Conservation (phyloP, 2,113 vertebrate genomes). For the Thunnus maccoyii region DNA sequence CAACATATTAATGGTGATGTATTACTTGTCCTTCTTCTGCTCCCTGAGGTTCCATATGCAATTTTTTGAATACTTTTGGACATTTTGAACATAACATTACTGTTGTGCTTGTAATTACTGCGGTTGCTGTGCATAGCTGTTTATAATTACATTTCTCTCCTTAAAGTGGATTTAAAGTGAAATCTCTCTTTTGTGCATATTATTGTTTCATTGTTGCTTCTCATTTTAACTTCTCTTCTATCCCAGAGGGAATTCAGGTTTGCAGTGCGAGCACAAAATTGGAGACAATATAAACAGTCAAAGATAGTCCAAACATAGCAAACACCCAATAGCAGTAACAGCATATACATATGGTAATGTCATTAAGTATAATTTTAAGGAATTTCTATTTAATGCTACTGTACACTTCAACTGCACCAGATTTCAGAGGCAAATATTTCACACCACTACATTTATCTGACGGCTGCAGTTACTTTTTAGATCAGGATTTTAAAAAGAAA, state of each 20-base stretch:
- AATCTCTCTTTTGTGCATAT: constrained; percentile 6
- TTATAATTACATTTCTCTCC: constrained; percentile 43
- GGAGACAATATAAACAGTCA: neutral
- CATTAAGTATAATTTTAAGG: too few species aligned
- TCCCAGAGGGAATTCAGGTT: neutral
- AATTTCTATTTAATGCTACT: too few species aligned
- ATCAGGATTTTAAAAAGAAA: too few species aligned
- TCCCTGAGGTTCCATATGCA: constrained; percentile 53
- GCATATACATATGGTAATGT: too few species aligned
- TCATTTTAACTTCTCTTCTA: neutral
- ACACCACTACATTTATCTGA: too few species aligned
- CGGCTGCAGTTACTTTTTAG: too few species aligned
- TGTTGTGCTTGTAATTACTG: constrained; percentile 47
- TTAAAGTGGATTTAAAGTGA: constrained; percentile 56
- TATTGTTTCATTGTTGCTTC: constrained; percentile 9
- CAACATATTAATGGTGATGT: constrained; percentile 32
- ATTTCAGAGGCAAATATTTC: too few species aligned
- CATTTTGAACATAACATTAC: constrained; percentile 12
- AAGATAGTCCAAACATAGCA: neutral
- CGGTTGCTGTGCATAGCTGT: constrained; percentile 50
- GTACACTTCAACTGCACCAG: too few species aligned
- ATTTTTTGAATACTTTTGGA: constrained; percentile 33
- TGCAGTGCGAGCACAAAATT: neutral
- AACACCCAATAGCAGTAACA: neutral
- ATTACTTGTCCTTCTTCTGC: constrained; percentile 11